These are phyloP conservation scores for Lithobates pipiens DNA, from an alignment of 2,797 vertebrate genomes.

Conservation along the genomic window DNA sequence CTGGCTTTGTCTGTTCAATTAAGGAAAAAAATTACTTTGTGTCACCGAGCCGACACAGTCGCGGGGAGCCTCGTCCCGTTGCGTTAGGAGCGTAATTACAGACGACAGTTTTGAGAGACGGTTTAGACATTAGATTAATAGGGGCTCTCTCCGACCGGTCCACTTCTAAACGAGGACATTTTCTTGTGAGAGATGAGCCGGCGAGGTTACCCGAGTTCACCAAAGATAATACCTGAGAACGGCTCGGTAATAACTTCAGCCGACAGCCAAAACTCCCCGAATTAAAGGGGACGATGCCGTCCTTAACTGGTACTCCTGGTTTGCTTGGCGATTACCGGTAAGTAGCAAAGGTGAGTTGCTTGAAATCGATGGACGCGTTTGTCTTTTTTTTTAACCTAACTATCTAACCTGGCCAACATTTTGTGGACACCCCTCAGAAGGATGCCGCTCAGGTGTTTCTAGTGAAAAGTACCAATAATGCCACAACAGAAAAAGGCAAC, in stretches of 20 bases:
- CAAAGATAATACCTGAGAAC: constrained; percentile 7
- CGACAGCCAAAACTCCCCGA: not conserved
- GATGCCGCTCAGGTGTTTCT: too few species aligned
- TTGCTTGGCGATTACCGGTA: too few species aligned
- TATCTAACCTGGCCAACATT: too few species aligned
- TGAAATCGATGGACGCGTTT: too few species aligned
- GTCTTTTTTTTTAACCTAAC: too few species aligned
- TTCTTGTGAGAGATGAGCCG: constrained; percentile 7
- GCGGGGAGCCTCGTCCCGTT: constrained; percentile 12
- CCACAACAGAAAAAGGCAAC: too few species aligned
- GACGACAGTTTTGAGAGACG: constrained; percentile 43
- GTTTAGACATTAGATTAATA: constrained; percentile 55
- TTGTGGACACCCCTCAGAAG: too few species aligned
- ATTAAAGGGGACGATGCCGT: not conserved
- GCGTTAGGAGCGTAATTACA: constrained; percentile 33
- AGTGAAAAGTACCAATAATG: too few species aligned
- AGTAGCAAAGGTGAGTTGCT: too few species aligned
- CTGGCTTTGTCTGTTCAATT: constrained; percentile 51
- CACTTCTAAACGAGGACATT: constrained; percentile 13
- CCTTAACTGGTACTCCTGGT: not conserved
- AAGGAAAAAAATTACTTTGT: constrained; percentile 32
- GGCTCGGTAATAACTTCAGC: not conserved
- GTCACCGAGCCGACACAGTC: constrained; percentile 29
- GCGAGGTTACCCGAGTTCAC: constrained; percentile 15
- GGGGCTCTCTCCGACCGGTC: constrained; percentile 17